Evolutionary conservation across 2,797 vertebrate genomes (phyloP).

Genomic region (Phaenicophaeus curvirostris): DNA sequence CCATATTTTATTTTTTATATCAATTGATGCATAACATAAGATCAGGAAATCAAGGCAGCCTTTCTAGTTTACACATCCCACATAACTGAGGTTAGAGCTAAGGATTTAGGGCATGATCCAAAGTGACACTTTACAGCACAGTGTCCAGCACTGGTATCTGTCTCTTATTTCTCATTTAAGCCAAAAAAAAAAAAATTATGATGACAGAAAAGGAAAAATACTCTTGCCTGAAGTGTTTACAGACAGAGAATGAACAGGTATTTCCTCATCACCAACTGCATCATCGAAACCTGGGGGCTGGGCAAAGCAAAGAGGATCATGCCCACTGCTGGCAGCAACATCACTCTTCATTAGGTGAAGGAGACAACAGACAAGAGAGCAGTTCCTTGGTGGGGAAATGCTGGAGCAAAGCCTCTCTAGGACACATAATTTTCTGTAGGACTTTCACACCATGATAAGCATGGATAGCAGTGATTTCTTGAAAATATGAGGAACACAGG

Average conservation of each 20-base stretch:
- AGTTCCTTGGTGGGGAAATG: rapidly evolving
- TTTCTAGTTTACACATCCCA: background rate
- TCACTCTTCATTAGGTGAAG: background rate
- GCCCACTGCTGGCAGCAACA: rapidly evolving
- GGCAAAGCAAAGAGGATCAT: background rate
- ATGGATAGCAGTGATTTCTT: rapidly evolving
- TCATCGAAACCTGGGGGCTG: background rate
- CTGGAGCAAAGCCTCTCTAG: background rate
- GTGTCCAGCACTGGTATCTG: background rate
- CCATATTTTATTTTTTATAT: background rate
- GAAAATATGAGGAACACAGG: background rate
- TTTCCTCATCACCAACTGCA: background rate
- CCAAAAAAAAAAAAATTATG: background rate
- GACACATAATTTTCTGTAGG: background rate
- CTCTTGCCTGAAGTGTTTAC: background rate
- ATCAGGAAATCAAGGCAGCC: background rate
- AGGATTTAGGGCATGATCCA: background rate
- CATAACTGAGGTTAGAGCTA: background rate
- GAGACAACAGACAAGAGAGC: background rate
- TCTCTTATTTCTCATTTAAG: background rate
- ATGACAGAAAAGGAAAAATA: background rate
- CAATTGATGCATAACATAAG: rapidly evolving
- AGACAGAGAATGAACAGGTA: background rate
- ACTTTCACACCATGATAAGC: background rate
- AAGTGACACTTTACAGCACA: background rate